phyloP scores from a whole-genome alignment of 2,797 vertebrate species.

The Podargus strigoides region DNA sequence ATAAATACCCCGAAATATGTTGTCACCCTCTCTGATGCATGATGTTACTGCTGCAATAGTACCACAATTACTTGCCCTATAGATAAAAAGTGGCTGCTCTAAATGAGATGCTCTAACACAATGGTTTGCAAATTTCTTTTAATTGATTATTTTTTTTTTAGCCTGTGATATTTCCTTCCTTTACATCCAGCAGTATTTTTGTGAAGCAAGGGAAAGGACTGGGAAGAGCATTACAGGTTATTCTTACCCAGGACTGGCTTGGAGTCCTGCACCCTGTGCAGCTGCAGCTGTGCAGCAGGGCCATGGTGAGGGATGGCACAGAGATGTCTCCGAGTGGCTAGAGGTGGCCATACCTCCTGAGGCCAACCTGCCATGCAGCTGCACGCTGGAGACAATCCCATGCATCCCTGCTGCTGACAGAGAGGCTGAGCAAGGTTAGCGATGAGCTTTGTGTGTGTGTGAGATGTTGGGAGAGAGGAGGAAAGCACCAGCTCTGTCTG shows the following conservation, averaged over 20 bases:
- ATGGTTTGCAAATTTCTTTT: slow-evolving; percentile 16
- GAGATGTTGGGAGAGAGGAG: neutral
- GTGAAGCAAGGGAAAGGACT: neutral
- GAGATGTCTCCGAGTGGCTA: neutral
- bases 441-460: neutral
- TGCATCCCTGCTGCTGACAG: neutral
- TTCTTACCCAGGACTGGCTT: neutral
- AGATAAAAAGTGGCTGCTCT: neutral
- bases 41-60: neutral
- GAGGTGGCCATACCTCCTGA: neutral
- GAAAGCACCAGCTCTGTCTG: neutral
- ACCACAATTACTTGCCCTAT: slow-evolving; percentile 8
- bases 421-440: rapidly evolving
- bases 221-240: neutral
- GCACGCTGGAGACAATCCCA: neutral
- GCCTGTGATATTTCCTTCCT: neutral
- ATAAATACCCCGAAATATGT: slow-evolving; percentile 43
- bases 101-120: neutral
- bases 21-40: neutral
- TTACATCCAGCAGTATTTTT: neutral
- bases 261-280: neutral
- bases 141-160: neutral
- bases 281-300: neutral
- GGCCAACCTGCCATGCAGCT: neutral
- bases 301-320: neutral